Evolutionary conservation across 2,888 invertebrate species (phyloP), one percentile per base, ranked within the genome.

Genomic region (Sipunculus nudus): DNA sequence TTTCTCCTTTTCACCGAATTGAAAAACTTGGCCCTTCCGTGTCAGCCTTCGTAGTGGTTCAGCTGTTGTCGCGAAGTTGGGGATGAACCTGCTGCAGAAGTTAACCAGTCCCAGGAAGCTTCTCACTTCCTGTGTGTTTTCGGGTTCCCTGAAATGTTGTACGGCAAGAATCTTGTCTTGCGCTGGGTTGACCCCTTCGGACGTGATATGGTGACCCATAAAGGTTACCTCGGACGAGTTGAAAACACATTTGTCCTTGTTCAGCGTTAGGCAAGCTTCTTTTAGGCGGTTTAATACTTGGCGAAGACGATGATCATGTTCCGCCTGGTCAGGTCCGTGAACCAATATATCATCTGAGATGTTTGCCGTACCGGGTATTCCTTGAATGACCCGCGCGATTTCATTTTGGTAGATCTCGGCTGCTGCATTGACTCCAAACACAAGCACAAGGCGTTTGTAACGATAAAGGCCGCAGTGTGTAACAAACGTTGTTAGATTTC

Each of bases 91-190:
- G 25, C 40, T 41, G 28, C 53, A 26, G 40, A 53, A 53, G 28
- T 40, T 26, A 6, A 75, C 53, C 31, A 72, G 52, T 1, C 76
- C 73, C 2, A 76, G 31, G 53, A 73, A 74, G 2, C 72, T 68
- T 8, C 65, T 56, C 25, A 76, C 53, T 29, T 76, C 63, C 8
- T 61, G 35, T 21, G 16, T 43, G 45, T 74, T 68, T 25, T 59
- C 65, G 2, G 74, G 74, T 0, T 47, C 55, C 32, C 73, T 72
- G 54, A 70, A 68, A 8, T 71, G 38, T 13, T 35, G 26, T 19
- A 45, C 38, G 6, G 58, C 58, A 19, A 41, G 40, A 3, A 52
- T 46, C 25, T 58, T 58, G 23, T 53, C 53, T n/a, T 43, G 13
- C 3, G 45, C 6, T 13, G 41, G 41, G 13, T 35, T 10, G 5